phyloP scores from a whole-genome alignment of 2,888 invertebrate genomes.

The Opisthograptis luteolata region DNA sequence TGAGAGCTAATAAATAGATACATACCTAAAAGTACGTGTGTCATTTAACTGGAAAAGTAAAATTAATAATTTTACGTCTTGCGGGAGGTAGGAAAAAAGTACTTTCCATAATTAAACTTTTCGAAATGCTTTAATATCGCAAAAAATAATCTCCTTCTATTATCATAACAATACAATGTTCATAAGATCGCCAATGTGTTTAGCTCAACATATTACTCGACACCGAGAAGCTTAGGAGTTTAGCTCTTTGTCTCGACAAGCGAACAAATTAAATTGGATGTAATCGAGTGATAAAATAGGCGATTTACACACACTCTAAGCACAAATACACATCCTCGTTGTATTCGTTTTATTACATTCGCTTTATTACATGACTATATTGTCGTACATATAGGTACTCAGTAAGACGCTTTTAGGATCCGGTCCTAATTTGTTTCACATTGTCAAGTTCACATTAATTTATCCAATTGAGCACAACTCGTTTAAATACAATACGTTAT shows the following conservation, averaged over 20 bases:
- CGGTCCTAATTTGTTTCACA: conserved; percentile 19
- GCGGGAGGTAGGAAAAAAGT: background rate
- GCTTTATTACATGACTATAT: conserved; percentile 20
- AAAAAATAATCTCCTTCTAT: conserved; percentile 38
- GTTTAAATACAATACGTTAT: conserved; percentile 27
- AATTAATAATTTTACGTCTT: too few relatives aligned
- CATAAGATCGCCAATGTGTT: conserved; percentile 38
- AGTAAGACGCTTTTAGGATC: conserved; percentile 17
- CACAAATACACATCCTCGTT: conserved; percentile 22
- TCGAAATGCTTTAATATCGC: conserved; percentile 12
- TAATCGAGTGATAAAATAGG: conserved; percentile 42
- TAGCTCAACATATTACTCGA: conserved; percentile 45
- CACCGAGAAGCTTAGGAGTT: conserved; percentile 36
- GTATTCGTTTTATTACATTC: conserved; percentile 23
- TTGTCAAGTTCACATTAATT: conserved; percentile 29
- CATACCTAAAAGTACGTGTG: too few relatives aligned
- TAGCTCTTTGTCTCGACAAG: conserved; percentile 41
- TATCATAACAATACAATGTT: conserved; percentile 40
- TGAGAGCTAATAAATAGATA: too few relatives aligned
- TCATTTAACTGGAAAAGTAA: too few relatives aligned
- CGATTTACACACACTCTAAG: conserved; percentile 24
- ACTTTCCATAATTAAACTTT: background rate
- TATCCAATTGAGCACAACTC: conserved; percentile 28
- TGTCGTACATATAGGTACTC: conserved; percentile 20
- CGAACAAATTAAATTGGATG: conserved; percentile 47